Conservation (phyloP, 1,140 invertebrate genomes). For the Tetramorium simillimum region DNA sequence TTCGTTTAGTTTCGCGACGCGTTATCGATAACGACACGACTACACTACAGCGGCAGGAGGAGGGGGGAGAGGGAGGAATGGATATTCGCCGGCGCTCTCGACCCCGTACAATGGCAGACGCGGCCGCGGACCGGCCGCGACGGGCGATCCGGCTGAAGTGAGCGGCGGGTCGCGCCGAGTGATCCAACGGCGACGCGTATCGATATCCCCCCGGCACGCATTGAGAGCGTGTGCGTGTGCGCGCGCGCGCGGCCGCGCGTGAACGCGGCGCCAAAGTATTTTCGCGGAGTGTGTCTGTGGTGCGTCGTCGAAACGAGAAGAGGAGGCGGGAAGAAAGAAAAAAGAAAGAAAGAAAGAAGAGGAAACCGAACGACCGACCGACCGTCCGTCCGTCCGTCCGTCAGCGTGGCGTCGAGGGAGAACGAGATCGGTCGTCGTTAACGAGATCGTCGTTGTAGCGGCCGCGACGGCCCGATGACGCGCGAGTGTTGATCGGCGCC, state of each 20-base stretch:
- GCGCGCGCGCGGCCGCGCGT: not conserved
- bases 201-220: not conserved
- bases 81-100: constrained; percentile 26
- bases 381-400: not conserved
- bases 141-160: constrained; percentile 8
- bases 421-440: not conserved
- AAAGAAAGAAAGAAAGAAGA: not conserved
- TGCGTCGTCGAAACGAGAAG: not conserved
- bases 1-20: not conserved
- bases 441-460: constrained; percentile 8
- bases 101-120: constrained; percentile 51
- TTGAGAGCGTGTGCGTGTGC: not conserved
- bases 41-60: not conserved
- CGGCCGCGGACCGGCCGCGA: constrained; percentile 37
- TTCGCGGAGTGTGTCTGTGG: not conserved
- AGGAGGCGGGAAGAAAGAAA: not conserved
- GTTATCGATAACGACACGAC: not conserved
- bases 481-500: constrained; percentile 48
- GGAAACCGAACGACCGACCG: not conserved
- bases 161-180: not conserved
- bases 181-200: constrained; percentile 12
- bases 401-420: not conserved
- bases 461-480: constrained; percentile 3
- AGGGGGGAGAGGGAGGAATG: not conserved
- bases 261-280: not conserved